Base-by-base conservation (phyloP, 2,797 vertebrate species). In the Microctenopoma stevenorrisi region DNA sequence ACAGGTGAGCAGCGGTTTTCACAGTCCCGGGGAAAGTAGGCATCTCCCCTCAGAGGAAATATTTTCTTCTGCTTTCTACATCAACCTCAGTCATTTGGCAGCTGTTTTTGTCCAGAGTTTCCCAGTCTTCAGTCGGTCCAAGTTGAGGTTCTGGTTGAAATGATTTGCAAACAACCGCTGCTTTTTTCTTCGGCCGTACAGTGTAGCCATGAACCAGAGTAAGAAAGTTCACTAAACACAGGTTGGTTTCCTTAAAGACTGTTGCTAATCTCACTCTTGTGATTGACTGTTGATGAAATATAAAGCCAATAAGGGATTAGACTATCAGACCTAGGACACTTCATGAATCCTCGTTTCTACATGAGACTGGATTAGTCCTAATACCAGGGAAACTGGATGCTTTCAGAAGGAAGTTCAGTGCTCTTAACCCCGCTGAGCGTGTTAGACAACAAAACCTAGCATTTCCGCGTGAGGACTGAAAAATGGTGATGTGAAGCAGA, bases 1-100 rank as follows among this genome's bases (percentile, higher is more conserved):
- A 94, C 91, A 92, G 94, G 94, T 95, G 90, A 93, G 92, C 30
- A 0, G 48, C 22, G 49, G 26, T 62, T 71, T 70, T 77, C 53
- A 78, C 68, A 62, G 50, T 57, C 66, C 5, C 3, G 38, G 53
- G 77, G 37, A 75, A 72, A 74, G 82, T 78, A 61, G 81, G 84
- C 56, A 70, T 53, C 60, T 72, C 75, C 70, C 70, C 72, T 66
- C 52, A 16, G 66, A 80, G 88, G 79, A 85, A 78, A 76, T 71
- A 72, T 58, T 74, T 71, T 86, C 76, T 74, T 71, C 87, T 88
- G 89, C 81, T 91, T 89, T 88, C 74, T 74, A 71, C 84, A 88
- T 91, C 84, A 81, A 74, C 72, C 66, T 74, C 68, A 72, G 80
- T 78, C 58, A 54, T 87, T 68, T 85, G 87, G 73, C 87, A 90